These are phyloP conservation scores for Mythimna albipuncta DNA, from an alignment of 2,888 invertebrate genomes.

Conservation along the genomic window DNA sequence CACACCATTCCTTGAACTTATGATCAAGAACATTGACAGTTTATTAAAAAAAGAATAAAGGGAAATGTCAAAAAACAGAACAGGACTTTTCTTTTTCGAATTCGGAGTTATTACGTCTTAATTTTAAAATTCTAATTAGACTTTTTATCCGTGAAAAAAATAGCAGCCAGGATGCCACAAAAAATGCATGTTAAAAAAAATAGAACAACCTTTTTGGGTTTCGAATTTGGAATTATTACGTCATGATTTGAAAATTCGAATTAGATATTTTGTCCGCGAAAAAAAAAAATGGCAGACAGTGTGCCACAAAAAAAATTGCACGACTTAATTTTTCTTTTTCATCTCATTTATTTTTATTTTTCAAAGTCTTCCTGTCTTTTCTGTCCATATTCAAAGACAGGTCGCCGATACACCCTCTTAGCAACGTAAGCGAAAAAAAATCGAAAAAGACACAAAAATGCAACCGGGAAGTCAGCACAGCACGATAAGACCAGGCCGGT, in stretches of 20 bases:
- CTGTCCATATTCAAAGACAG: neutral
- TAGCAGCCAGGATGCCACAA: neutral
- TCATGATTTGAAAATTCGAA: neutral
- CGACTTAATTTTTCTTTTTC: neutral
- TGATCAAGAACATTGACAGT: slow-evolving; percentile 1
- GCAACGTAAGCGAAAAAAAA: slow-evolving; percentile 31
- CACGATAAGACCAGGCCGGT: slow-evolving; percentile 76
- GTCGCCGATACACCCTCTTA: neutral
- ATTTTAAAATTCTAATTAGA: neutral
- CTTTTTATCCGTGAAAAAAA: neutral
- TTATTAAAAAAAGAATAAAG: neutral
- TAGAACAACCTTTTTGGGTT: neutral
- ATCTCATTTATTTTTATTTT: no score
- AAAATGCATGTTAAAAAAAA: neutral
- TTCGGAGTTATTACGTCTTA: neutral
- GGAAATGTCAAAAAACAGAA: slow-evolving; percentile 5
- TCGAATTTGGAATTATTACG: slow-evolving; percentile 8
- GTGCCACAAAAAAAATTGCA: neutral
- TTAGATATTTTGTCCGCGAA: neutral
- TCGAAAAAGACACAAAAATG: slow-evolving; percentile 64
- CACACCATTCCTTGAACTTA: neutral
- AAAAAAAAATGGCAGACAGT: neutral
- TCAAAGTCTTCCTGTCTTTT: neutral
- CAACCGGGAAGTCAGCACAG: slow-evolving; percentile 72
- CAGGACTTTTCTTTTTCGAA: neutral